A percentile compares a stretch with the other conserved stretches of the same genome.
phyloP scores from a whole-genome alignment of 2,113 vertebrate genomes.

The Marmota monax region DNA sequence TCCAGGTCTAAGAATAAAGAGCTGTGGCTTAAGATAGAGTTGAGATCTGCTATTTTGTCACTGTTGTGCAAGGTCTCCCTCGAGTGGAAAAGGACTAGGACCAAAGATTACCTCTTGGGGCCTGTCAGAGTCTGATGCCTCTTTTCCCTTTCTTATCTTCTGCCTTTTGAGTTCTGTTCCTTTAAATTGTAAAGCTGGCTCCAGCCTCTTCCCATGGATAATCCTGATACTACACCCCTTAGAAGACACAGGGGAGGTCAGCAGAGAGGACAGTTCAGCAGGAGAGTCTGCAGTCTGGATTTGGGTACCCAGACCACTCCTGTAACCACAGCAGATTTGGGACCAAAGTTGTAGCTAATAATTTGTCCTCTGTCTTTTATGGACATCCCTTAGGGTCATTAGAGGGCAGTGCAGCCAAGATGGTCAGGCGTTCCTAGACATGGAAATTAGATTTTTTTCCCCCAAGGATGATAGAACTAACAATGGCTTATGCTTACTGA shows the following conservation, averaged over 20 bases:
- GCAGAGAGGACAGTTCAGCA: background rate
- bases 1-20: background rate
- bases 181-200: background rate
- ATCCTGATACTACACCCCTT: background rate
- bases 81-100: background rate
- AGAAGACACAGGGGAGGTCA: background rate
- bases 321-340: background rate
- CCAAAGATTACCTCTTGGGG: background rate
- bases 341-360: background rate
- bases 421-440: background rate
- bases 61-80: background rate
- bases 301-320: background rate
- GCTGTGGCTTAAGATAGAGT: background rate
- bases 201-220: background rate
- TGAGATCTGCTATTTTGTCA: background rate
- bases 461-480: background rate
- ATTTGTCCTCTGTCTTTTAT: background rate
- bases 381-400: fast-evolving
- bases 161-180: background rate
- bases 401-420: background rate
- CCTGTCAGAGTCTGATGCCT: background rate
- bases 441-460: background rate
- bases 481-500: background rate
- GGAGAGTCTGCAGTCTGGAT: background rate
- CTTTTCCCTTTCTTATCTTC: background rate